Evolutionary conservation across 2,113 vertebrate species (phyloP).

Genomic region (Dipodomys stephensi): DNA sequence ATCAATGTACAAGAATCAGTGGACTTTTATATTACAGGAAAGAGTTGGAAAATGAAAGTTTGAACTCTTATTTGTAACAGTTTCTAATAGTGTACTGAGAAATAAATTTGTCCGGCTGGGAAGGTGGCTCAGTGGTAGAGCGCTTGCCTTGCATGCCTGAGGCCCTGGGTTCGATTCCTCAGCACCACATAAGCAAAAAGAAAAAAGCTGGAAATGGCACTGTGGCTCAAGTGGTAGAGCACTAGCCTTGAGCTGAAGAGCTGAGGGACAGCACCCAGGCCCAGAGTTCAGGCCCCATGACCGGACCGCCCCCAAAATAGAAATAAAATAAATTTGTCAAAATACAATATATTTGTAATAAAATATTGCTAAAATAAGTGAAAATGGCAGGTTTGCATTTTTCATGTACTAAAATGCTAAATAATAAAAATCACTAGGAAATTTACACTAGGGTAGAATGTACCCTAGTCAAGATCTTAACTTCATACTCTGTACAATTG

Average conservation of each 20-base stretch:
- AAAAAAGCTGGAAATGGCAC: too few relatives aligned
- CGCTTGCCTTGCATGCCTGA: too few relatives aligned
- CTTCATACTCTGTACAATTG: neutral
- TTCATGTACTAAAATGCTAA: neutral
- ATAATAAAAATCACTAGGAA: neutral
- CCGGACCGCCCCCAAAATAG: too few relatives aligned
- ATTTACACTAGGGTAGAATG: neutral
- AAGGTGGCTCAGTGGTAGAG: too few relatives aligned
- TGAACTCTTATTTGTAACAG: neutral
- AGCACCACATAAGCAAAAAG: too few relatives aligned
- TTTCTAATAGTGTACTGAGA: neutral
- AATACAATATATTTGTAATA: neutral
- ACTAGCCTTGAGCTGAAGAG: too few relatives aligned
- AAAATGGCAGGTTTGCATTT: neutral
- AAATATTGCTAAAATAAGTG: neutral
- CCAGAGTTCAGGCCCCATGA: too few relatives aligned
- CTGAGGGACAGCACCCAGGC: too few relatives aligned
- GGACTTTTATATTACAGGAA: neutral
- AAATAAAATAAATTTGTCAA: neutral
- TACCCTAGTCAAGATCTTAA: neutral
- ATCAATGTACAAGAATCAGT: neutral
- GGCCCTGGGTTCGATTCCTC: too few relatives aligned
- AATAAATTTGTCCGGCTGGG: neutral
- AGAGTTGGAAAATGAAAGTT: neutral
- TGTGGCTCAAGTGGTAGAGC: too few relatives aligned